Percentiles rank a stretch among this genome's conserved stretches.
These are phyloP conservation scores for Anolis carolinensis DNA, from an alignment of 2,113 vertebrate species.

Conservation along the genomic window DNA sequence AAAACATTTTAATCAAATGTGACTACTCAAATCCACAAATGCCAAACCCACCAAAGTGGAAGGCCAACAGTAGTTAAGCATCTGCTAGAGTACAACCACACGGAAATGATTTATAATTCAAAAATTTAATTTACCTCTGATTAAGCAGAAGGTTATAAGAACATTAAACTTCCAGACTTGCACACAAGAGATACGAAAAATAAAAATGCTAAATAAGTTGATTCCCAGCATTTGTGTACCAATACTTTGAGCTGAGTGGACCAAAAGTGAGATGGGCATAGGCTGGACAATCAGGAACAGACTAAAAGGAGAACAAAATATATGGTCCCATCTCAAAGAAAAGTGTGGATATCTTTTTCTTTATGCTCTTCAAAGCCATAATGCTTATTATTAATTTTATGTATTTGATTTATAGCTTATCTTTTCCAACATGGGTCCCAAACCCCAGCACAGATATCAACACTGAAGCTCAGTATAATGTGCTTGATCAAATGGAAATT, in stretches of 20 bases:
- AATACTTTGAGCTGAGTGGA: background rate
- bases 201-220: background rate
- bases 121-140: constrained; percentile 32
- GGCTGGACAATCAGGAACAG: background rate
- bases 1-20: no score
- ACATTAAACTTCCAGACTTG: background rate
- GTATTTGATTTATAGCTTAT: no score
- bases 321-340: background rate
- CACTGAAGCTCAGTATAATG: background rate
- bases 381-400: no score
- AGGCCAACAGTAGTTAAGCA: constrained; percentile 26
- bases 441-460: background rate
- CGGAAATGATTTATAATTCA: constrained; percentile 50
- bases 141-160: background rate
- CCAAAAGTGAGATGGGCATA: background rate
- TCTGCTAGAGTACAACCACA: constrained; percentile 40
- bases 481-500: background rate
- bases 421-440: no score
- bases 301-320: background rate
- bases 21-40: no score
- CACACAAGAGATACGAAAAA: background rate
- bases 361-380: background rate
- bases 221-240: background rate
- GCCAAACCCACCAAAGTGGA: no score
- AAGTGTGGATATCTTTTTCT: background rate